Evolutionary conservation across 2,113 vertebrate genomes (phyloP), one percentile per base, ranked within the genome.

Genomic region (Lipophrys pholis): DNA sequence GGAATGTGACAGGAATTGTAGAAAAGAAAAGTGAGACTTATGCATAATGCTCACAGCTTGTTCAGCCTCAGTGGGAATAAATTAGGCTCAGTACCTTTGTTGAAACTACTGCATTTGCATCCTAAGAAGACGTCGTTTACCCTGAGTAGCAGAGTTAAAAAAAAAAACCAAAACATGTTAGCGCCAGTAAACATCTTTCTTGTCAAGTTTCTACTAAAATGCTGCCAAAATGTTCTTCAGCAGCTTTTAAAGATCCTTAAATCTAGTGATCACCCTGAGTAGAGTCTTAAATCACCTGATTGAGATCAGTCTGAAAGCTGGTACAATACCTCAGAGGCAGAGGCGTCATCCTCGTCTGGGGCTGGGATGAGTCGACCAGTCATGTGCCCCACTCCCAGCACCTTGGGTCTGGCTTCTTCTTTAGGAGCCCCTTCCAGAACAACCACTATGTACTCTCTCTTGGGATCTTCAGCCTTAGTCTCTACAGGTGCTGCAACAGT

Each of bases 391-490:
- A 93, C 77, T 42, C 90, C 92, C 1, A 94, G 78, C 14, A 94
- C 91, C 78, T 79, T 92, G 14, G 84, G 86, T 50, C 69, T 86
- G 41, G 89, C 92, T 5, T 91, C 91, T 30, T 72, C 21, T 81
- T 87, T 89, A 4, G 90, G 76, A 36, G 74, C 48, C 70, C 92
- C 93, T 55, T 94, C 93, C 76, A 94, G 76, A 55, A 94, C 80
- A 39, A 94, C 91, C 39, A 93, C 82, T 35, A 94, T 78, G 66
- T 87, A 93, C 64, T 94, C 91, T 69, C 39, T 81, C 21, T 30
- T 81, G 36, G 85, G 41, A 11, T 15, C 63, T 36, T 84, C 76
- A 58, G 62, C 51, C 6, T 0, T 5, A 9, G 50, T 36, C 49
- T 80, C 73, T 7, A 45, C 55, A 15, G 45, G 14, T 1, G 50